Evolutionary conservation across 2,888 invertebrate genomes (phyloP), one percentile per base, ranked within the genome.

Genomic region (Scaeva pyrastri): DNA sequence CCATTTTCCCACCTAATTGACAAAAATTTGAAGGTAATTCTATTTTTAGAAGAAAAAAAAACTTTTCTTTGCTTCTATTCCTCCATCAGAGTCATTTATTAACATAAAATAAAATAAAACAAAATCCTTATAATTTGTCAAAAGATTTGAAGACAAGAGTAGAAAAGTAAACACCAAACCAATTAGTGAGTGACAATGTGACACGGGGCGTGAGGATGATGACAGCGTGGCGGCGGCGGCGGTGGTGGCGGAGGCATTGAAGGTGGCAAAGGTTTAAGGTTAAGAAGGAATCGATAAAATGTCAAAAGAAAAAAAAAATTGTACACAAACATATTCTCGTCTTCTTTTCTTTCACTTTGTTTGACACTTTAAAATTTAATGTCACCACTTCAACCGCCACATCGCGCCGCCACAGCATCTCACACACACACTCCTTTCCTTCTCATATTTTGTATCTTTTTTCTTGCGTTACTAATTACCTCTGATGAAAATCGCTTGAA

Each of bases 381-480:
- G 77, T 74, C 73, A 77, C 85, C 85, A 81, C 85, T 77, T 81
- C 31, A 58, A 77, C 73, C 68, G 81, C 73, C n/a, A n/a, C n/a
- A n/a, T n/a, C n/a, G n/a, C n/a, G n/a, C 73, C 68, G 81, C 73
- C 31, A 60, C 76, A 19, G 60, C 72, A 26, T 10, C 50, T 45
- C 36, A 45, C 72, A 31, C n/a, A n/a, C n/a, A n/a, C n/a, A n/a
- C n/a, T 16, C 50, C 50, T 74, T 21, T 21, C 12, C 8, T 12
- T 16, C 45, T n/a, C 81, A 72, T 76, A 77, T 77, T 77, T 84
- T 31, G 26, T 64, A 41, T 64, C 48, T 48, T 68, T 62, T 81
- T 81, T 68, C 66, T 81, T 86, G 73, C 81, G 76, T 81, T 82
- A 86, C 86, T 86, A 86, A 86, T 86, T 86, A 81, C 82, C 82